phyloP scores from a whole-genome alignment of 2,888 invertebrate species.

The Cantharis rufa region DNA sequence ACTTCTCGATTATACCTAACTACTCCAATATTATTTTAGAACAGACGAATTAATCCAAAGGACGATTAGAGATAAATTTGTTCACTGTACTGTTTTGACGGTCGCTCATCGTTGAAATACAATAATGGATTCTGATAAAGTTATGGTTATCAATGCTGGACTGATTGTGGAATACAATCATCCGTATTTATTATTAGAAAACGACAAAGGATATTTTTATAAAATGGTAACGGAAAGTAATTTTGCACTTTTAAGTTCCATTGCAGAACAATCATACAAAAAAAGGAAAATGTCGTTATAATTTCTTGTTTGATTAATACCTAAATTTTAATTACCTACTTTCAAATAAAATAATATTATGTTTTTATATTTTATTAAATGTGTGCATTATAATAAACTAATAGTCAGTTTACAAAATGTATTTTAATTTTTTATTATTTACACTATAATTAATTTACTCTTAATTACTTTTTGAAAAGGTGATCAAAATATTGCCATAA shows the following conservation, averaged over 20 bases:
- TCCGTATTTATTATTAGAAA: slow-evolving; percentile 69
- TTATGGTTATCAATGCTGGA: slow-evolving; percentile 79
- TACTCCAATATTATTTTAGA: slow-evolving; percentile 55
- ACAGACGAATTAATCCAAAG: slow-evolving; percentile 77
- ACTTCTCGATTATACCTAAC: neutral
- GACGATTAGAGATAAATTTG: slow-evolving; percentile 69
- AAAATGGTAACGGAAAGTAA: slow-evolving; percentile 63
- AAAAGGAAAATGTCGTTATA: neutral
- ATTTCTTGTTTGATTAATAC: neutral
- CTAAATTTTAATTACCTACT: neutral
- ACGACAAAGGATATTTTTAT: slow-evolving; percentile 64
- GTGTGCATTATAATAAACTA: too few relatives aligned
- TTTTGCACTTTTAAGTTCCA: slow-evolving; percentile 34
- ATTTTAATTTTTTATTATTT: too few relatives aligned
- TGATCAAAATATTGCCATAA: too few relatives aligned
- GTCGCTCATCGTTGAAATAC: slow-evolving; percentile 81
- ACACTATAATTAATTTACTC: too few relatives aligned
- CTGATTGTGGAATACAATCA: slow-evolving; percentile 75
- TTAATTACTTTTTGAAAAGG: too few relatives aligned
- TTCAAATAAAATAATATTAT: neutral
- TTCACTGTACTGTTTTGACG: slow-evolving; percentile 77
- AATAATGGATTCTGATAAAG: slow-evolving; percentile 81
- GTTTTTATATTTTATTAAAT: too few relatives aligned
- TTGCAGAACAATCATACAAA: slow-evolving; percentile 56
- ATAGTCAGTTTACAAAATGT: too few relatives aligned